Base-by-base conservation (phyloP, 2,113 vertebrate genomes). In the Entelurus aequoreus region DNA sequence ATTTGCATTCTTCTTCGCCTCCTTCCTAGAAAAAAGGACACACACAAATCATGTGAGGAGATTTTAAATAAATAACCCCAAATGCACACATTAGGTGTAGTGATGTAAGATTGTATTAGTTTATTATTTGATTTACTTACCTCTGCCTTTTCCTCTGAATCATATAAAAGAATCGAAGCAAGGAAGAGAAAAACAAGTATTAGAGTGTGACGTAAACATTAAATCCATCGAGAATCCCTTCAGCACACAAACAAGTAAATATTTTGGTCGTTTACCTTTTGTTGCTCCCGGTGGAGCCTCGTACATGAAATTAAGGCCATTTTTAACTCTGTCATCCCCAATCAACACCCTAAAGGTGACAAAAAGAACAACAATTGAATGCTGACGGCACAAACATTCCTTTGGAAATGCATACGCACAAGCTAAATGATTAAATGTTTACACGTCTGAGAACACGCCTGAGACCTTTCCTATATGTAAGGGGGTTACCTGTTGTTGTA, bases 281-380 rank as follows among this genome's bases (percentile, higher is more conserved):
- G 94, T 95, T 80, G 92, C 95, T 86, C 96, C 97, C 52, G 95
- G 95, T 82, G 97, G 97, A 73, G 96, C 96, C 72, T 99, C 97
- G 48, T 99, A 99, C 96, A 99, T 99, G 75, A 99, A 98, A 84
- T 98, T 98, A 62, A 99, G 93, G 58, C 97, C 97, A 86, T 97
- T 98, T 86, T 99, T 99, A 67, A 99, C 97, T 74, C 93, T 92
- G 67, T 99, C 95, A 90, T 99, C 97, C 54, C 97, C 97, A 93
- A 99, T 96, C 79, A 99, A 91, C 78, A 99, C 76, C 71, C 97
- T 98, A 76, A 36, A 84, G 21, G 47, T 60, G 38, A 78, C 4
- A 2, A 71, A 62, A 66, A 57, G 12, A 60, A 35, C 6, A 6
- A 21, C 12, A 61, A 40, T 1, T 11, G 9, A 53, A 19, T 6